Percentiles rank a stretch among this genome's conserved stretches.
Evolutionary conservation across 92 coral and sea anemone species (phyloP).

Genomic region (Epizoanthus ramosus): DNA sequence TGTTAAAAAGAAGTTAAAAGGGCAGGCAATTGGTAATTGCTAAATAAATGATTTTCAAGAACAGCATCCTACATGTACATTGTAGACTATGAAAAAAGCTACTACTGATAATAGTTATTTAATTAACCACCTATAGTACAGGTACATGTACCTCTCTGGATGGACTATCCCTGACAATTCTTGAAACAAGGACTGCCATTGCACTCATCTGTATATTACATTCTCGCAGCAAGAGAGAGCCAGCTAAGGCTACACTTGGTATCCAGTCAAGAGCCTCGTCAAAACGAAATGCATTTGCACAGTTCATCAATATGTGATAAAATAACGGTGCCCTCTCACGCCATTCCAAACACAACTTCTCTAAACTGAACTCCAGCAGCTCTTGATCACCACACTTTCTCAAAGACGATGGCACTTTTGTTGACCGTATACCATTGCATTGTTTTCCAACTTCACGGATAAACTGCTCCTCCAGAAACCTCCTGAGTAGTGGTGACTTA

Average conservation of each 20-base stretch:
- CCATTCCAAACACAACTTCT: slow-evolving; percentile 3
- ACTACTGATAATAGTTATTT: too few species aligned
- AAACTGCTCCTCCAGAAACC: neutral
- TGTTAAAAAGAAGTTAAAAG: too few species aligned
- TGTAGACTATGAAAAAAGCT: too few species aligned
- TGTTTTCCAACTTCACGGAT: neutral
- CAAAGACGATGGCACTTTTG: neutral
- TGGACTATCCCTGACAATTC: neutral
- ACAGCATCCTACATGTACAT: too few species aligned
- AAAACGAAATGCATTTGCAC: neutral
- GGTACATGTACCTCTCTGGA: neutral
- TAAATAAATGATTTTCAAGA: too few species aligned
- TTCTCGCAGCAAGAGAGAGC: neutral
- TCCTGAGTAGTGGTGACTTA: neutral
- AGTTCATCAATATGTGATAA: neutral
- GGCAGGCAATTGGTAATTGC: too few species aligned
- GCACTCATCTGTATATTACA: neutral
- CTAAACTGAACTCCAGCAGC: neutral
- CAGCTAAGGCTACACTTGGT: slow-evolving; percentile 10
- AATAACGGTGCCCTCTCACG: neutral
- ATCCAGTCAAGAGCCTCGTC: neutral
- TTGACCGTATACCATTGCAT: neutral
- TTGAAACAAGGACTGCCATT: neutral
- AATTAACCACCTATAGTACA: too few species aligned
- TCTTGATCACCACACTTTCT: neutral